Base-by-base conservation (phyloP, 2,797 vertebrate genomes). In the Ctenosaura bakeri region DNA sequence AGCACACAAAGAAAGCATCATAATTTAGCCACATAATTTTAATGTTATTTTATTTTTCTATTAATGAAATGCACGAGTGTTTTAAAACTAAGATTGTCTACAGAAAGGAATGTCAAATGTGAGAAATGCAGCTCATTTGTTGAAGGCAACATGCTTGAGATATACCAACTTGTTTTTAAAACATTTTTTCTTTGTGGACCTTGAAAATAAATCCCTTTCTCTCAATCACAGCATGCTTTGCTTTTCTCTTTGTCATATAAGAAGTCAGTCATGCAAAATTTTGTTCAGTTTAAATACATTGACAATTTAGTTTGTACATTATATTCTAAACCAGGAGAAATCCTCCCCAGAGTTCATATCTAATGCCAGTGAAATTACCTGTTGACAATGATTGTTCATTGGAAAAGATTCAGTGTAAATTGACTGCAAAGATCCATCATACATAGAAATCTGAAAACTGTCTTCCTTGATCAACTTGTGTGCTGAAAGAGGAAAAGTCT, bases 211-310 rank as follows among this genome's bases (percentile, higher is more conserved):
- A 97, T 95, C 96, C 94, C 89, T 93, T 95, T 95, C 96, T 93
- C 95, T 97, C 97, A 94, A 94, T 97, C 97, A 96, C 96, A 97
- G 97, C 97, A 98, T 98, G 98, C 98, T 97, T 97, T 97, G 97
- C 96, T 96, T 97, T 93, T 97, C 85, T 94, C 96, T 98, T 98
- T 97, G 97, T 94, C 95, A 90, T 95, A 96, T 97, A 97, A 97
- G 98, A 97, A 99, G 98, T 98, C 98, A 98, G 85, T 96, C 98
- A 98, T 98, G 98, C 98, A 98, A 96, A 95, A 89, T 94, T 96
- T 95, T 94, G 88, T 94, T 92, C 77, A 52, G 92, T 94, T 94
- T 93, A 97, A 97, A 96, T 97, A 97, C 96, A 97, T 97, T 97
- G 97, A 96, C 97, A 96, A 95, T 97, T 78, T 94, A 97, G 93